Evolutionary conservation across 1,140 invertebrate genomes (phyloP).

Genomic region (Whitmania pigra): DNA sequence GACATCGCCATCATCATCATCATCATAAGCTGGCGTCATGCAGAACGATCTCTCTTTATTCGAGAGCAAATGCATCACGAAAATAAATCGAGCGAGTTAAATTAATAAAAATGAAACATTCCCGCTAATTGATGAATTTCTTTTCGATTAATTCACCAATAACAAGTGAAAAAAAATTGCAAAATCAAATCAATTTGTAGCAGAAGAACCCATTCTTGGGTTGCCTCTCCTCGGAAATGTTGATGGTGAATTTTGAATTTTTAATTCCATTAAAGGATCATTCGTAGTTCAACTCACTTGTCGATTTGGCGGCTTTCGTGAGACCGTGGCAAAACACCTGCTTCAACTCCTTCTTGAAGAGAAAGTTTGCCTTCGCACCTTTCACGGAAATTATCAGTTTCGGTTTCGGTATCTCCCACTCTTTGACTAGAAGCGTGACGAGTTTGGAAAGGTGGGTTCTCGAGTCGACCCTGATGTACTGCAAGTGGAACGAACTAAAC

Average conservation of each 20-base stretch:
- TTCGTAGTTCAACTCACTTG: slow-evolving; percentile 28
- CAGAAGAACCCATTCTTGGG: no score
- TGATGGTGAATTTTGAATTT: no score
- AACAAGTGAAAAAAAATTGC: no score
- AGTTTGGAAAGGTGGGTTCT: slow-evolving; percentile 35
- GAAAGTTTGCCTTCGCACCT: slow-evolving; percentile 43
- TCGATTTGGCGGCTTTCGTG: slow-evolving; percentile 39
- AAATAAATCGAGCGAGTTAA: no score
- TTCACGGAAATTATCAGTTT: slow-evolving; percentile 45
- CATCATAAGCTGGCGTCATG: neutral
- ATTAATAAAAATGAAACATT: no score
- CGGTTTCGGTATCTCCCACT: slow-evolving; percentile 40
- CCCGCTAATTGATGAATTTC: no score
- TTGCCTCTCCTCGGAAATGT: no score
- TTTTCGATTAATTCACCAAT: no score
- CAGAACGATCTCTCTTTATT: no score
- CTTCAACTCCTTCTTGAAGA: slow-evolving; percentile 38
- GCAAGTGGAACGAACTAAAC: slow-evolving; percentile 15
- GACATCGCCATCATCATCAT: slow-evolving; percentile 4
- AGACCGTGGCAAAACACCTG: slow-evolving; percentile 41
- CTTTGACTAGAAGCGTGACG: slow-evolving; percentile 35
- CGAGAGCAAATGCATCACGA: no score
- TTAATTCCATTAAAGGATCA: no score
- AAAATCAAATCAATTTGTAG: no score
- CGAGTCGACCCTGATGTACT: slow-evolving; percentile 39